These are phyloP conservation scores for Dinomys branickii DNA, from an alignment of 2,113 vertebrate genomes.

Conservation along the genomic window DNA sequence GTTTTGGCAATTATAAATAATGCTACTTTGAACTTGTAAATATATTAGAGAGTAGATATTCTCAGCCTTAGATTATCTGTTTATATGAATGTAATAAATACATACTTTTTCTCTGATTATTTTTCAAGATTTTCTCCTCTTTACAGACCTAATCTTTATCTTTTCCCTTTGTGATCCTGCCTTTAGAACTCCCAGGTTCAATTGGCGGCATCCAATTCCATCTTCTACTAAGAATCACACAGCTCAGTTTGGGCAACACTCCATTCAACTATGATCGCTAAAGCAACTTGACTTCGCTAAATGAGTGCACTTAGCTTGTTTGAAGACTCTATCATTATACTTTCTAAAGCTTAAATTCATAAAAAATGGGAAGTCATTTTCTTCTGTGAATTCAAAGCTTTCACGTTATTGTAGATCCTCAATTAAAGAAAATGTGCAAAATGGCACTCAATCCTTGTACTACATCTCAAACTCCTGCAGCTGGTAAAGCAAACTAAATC, in stretches of 20 bases:
- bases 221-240: background rate
- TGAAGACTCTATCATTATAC: background rate
- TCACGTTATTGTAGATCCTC: background rate
- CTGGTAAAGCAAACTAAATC: background rate
- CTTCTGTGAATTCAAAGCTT: background rate
- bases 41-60: background rate
- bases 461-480: background rate
- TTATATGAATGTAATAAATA: background rate
- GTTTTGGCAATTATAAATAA: background rate
- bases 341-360: slow-evolving; percentile 31
- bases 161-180: background rate
- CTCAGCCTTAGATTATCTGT: background rate
- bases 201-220: background rate
- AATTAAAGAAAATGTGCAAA: slow-evolving; percentile 49
- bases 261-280: slow-evolving; percentile 2
- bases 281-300: slow-evolving; percentile 41
- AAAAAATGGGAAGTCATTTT: background rate
- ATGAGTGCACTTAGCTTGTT: background rate
- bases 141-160: background rate
- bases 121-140: background rate
- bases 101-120: background rate
- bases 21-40: background rate
- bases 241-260: background rate
- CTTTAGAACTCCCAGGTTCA: slow-evolving; percentile 5
- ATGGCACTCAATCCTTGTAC: background rate